Evolutionary conservation across 2,113 vertebrate species (phyloP), one percentile per base, ranked within the genome.

Genomic region (Capricornis sumatraensis): DNA sequence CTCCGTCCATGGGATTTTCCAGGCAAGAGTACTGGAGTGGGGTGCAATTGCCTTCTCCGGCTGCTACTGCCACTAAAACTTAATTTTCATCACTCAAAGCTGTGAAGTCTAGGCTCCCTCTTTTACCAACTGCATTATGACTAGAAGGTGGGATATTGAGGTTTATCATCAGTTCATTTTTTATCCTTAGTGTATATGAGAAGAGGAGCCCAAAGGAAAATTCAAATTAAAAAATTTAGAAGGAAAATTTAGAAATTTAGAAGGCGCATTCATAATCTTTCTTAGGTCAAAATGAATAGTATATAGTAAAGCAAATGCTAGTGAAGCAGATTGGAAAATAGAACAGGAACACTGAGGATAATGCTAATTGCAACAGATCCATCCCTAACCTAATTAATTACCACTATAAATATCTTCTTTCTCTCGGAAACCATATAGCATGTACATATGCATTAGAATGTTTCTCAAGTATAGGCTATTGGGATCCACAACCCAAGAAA

Each of bases 61-160:
- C 52, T 60, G 58, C 53, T 74, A 14, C 60, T 97, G 40, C 53
- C 76, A 21, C 57, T 94, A 64, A 76, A 90, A 86, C 33, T 76
- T 62, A 79, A 78, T 93, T 92, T 87, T 86, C 90, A 40, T 94
- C 28, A 76, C 15, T 50, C 14, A 52, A 43, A 79, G 17, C 67
- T 94, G 33, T 50, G 14, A 88, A 89, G 8, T 53, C 17, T 17
- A 89, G 27, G n/a, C 28, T 55, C 58, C 14, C 21, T 95, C 55
- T 95, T 92, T 94, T 57, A 82, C 25, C 50, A 96, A 50, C 27
- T 87, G 36, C n/a, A 52, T 87, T 92, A 64, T 95, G 33, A 96
- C 5, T 45, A 4, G 16, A 74, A 71, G 16, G 6, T n/a, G 52
- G 15, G 55, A 45, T 94, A 67, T 57, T 87, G 62, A 90, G 47